Percentiles rank a stretch among this genome's conserved stretches.
phyloP scores from a whole-genome alignment of 2,113 vertebrate genomes.

The Gymnobelideus leadbeateri region DNA sequence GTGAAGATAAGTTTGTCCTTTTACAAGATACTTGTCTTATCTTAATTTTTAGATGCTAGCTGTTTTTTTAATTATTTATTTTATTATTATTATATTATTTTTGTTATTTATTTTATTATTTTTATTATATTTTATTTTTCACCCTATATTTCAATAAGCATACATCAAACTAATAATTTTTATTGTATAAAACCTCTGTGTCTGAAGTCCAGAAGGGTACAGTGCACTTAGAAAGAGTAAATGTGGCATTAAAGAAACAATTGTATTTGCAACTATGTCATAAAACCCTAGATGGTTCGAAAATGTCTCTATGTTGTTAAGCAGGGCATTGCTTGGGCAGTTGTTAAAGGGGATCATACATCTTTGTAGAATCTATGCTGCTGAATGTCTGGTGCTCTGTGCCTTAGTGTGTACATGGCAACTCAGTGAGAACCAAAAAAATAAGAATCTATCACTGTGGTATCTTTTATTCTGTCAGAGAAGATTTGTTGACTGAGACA shows the following conservation, averaged over 20 bases:
- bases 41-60: constrained; percentile 20
- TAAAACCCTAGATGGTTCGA: not conserved
- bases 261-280: not conserved
- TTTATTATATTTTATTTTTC: too few relatives aligned
- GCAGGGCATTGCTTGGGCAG: not conserved
- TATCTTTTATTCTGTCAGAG: too few relatives aligned
- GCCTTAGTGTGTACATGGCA: not conserved
- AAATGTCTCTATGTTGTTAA: too few relatives aligned
- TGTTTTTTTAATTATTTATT: not conserved
- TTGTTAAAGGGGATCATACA: not conserved
- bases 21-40: not conserved
- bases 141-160: constrained; percentile 19
- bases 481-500: too few relatives aligned
- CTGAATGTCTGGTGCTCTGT: not conserved
- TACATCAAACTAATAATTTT: not conserved
- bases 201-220: not conserved
- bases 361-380: not conserved
- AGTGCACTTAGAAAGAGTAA: not conserved
- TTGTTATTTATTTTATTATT: too few relatives aligned
- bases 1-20: not conserved
- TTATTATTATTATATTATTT: too few relatives aligned
- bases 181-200: not conserved
- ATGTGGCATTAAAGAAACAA: not conserved
- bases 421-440: too few relatives aligned
- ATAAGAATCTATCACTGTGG: too few relatives aligned